Percentiles rank a stretch among this genome's conserved stretches.
These are phyloP conservation scores for Chlamydotis undulata DNA, from an alignment of 2,113 vertebrate species.

Conservation along the genomic window DNA sequence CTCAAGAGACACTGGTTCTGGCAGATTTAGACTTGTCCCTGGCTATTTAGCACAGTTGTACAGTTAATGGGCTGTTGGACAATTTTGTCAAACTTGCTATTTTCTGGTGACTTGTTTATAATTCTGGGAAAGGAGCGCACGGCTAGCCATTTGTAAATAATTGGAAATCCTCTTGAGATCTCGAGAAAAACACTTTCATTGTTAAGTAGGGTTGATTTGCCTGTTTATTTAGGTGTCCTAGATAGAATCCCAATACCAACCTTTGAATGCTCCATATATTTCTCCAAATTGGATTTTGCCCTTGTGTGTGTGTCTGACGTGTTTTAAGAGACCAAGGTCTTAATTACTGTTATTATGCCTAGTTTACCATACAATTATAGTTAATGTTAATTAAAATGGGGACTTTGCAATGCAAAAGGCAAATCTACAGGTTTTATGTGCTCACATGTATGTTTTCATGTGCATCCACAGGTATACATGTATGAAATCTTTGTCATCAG, in stretches of 20 bases:
- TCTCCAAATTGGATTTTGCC: conserved; percentile 48
- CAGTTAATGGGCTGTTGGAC: conserved; percentile 67
- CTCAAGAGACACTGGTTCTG: conserved; percentile 16
- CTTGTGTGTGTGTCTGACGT: conserved; percentile 4
- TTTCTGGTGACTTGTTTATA: conserved; percentile 71
- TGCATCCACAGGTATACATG: neutral
- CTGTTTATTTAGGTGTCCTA: conserved; percentile 52
- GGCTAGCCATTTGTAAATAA: conserved; percentile 74
- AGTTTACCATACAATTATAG: conserved; percentile 65
- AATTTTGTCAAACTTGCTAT: conserved; percentile 70
- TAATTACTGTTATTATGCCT: conserved; percentile 68
- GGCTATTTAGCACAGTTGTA: conserved; percentile 64
- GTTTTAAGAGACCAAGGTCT: conserved; percentile 59
- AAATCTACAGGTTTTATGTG: neutral
- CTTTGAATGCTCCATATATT: conserved; percentile 60
- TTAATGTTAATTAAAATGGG: conserved; percentile 70
- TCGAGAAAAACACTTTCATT: conserved; percentile 54
- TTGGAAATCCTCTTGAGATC: conserved; percentile 69
- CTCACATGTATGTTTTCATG: neutral
- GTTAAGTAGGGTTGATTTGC: conserved; percentile 63
- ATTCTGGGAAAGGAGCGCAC: conserved; percentile 45
- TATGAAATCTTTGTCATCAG: neutral
- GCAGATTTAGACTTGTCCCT: conserved; percentile 60
- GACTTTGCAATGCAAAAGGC: neutral
- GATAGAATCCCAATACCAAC: conserved; percentile 59